These are phyloP conservation scores for Aotus griseimembra DNA, from an alignment of 2,797 vertebrate genomes.

Conservation along the genomic window DNA sequence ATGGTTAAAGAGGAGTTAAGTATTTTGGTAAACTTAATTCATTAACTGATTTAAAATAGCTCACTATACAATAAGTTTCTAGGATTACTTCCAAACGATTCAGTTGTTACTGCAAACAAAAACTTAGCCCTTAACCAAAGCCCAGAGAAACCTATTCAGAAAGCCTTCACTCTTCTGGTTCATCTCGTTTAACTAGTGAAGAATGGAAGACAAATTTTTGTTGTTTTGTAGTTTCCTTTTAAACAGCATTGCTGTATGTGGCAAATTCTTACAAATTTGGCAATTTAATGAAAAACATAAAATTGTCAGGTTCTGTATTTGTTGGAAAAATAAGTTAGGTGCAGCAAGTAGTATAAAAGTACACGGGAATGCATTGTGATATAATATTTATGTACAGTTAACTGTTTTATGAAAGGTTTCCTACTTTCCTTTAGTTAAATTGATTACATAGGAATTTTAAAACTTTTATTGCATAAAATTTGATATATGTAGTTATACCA, in stretches of 20 bases:
- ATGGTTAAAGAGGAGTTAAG: not conserved
- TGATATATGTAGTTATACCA: not conserved
- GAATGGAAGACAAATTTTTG: not conserved
- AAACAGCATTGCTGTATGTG: not conserved
- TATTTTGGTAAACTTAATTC: not conserved
- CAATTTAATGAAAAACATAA: not conserved
- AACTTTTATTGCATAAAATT: not conserved
- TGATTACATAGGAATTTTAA: not conserved
- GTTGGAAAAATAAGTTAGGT: not conserved
- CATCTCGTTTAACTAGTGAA: not conserved
- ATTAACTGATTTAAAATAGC: not conserved
- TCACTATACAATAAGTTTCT: not conserved
- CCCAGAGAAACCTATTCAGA: not conserved
- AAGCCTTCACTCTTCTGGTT: not conserved
- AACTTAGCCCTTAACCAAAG: not conserved
- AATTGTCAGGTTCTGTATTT: not conserved
- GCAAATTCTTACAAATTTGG: not conserved
- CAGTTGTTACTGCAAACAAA: not conserved
- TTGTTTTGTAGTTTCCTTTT: conserved; percentile 7
- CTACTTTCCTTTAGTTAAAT: not conserved
- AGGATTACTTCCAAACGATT: not conserved
- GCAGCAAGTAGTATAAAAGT: not conserved
- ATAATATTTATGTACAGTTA: not conserved
- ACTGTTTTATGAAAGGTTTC: not conserved
- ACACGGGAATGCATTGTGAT: not conserved